These are phyloP conservation scores for Eunapius fragilis DNA, from an alignment of 37 sponge, comb jelly and placozoan species.

Conservation along the genomic window DNA sequence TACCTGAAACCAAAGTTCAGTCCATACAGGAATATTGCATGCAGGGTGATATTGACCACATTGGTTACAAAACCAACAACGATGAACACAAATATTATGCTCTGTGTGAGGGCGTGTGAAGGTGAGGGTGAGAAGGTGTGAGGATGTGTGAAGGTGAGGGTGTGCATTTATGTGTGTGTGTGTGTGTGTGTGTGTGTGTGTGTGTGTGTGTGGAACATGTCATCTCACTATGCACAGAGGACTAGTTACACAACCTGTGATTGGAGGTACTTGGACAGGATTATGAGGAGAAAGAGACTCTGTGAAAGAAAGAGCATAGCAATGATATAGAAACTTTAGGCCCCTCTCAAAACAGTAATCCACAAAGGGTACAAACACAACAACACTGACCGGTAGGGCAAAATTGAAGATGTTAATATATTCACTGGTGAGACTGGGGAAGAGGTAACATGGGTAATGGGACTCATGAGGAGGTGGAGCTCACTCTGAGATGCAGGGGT, in stretches of 20 bases:
- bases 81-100: not conserved
- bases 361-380: too few species aligned
- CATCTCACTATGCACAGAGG: too few species aligned
- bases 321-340: not conserved
- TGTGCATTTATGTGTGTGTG: not conserved
- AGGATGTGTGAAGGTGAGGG: not conserved
- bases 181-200: not conserved
- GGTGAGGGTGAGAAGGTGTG: not conserved
- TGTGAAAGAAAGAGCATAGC: not conserved
- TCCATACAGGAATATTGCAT: too few species aligned
- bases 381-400: not conserved
- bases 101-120: not conserved
- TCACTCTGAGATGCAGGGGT: not conserved
- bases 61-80: not conserved
- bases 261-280: not conserved
- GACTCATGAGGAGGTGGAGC: not conserved
- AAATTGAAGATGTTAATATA: not conserved
- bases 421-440: not conserved
- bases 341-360: too few species aligned
- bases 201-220: not conserved
- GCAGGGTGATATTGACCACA: not conserved
- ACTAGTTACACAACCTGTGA: not conserved
- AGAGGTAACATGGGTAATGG: not conserved
- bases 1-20: not conserved
- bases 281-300: not conserved